Base-by-base conservation (phyloP, 2,113 vertebrate genomes). In the Rhipidura dahli region DNA sequence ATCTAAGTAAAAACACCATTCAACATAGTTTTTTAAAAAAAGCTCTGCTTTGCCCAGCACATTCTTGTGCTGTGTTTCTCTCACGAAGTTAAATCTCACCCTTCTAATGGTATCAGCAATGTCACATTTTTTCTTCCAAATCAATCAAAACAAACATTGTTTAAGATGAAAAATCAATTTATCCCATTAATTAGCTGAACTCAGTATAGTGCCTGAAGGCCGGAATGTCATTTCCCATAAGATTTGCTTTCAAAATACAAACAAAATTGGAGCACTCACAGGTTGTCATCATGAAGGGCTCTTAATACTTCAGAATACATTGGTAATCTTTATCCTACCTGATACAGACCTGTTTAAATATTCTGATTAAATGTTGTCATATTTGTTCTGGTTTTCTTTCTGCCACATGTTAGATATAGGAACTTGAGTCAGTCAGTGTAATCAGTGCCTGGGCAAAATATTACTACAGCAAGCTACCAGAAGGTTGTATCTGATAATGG, bases 161-260 rank as follows among this genome's bases (percentile, higher is more conserved):
- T 88, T 73, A 86, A 86, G 40, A 96, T 73, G 75, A 94, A 94
- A 87, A 95, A 93, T 96, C 94, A 83, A 91, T 96, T 51, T 84
- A 73, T 21, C 56, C 59, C 89, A 59, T 92, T 95, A 91, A 96
- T 96, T 94, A 94, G 21, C 61, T 90, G 71, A 91, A 93, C 49
- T 84, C 64, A 17, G 28, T 77, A 15, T 66, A 77, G 54, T 59
- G 82, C 87, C 87, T 70, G 37, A 53, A 94, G 93, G 90, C 89
- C 40, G 70, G 69, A 80, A 85, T 90, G 69, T 87, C 66, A 77
- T 64, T 77, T 93, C 42, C 49, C 3, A 1, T 76, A 61, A 57
- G 60, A 80, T 75, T 88, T 64, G 6, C 37, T 91, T 89, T 53
- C 88, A 93, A 91, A 89, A 92, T 31, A 39, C 35, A 81, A 70